Percentiles rank a stretch among this genome's conserved stretches.
Evolutionary conservation across 92 coral and sea anemone genomes (phyloP).

Genomic region (Palythoa heliodiscus): DNA sequence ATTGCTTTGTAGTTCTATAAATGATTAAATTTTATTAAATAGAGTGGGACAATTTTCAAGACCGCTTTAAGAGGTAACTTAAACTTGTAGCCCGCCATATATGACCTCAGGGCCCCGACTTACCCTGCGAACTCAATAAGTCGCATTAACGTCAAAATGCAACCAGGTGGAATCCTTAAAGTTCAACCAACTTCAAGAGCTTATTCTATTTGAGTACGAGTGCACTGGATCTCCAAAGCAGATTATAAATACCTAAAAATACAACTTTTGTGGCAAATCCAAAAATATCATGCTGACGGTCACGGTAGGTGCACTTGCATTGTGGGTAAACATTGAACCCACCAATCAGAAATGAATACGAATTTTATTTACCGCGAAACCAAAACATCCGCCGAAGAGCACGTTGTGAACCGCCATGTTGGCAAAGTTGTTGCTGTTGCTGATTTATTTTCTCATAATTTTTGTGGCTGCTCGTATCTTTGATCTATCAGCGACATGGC

Average conservation of each 20-base stretch:
- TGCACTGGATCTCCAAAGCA: background rate
- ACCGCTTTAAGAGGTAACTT: too few species aligned
- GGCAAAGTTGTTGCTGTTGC: constrained; percentile 71
- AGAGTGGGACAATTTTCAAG: too few species aligned
- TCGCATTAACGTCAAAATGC: too few species aligned
- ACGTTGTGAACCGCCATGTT: constrained; percentile 73
- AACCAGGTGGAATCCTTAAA: too few species aligned
- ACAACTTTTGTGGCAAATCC: background rate
- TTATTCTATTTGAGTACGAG: background rate
- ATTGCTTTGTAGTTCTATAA: too few species aligned
- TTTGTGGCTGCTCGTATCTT: constrained; percentile 86
- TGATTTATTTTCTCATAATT: constrained; percentile 81
- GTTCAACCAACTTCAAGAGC: background rate
- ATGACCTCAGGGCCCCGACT: too few species aligned
- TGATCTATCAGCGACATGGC: constrained; percentile 91
- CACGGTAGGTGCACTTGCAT: constrained; percentile 16
- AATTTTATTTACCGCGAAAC: constrained; percentile 58
- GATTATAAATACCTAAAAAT: background rate
- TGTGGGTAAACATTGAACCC: constrained; percentile 65
- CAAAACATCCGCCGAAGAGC: constrained; percentile 1
- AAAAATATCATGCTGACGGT: constrained; percentile 31
- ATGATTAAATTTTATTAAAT: too few species aligned
- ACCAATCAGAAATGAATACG: constrained; percentile 69
- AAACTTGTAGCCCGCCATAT: too few species aligned
- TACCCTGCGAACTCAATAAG: too few species aligned